Percentiles rank a stretch among this genome's conserved stretches.
These are phyloP conservation scores for Stenurella melanura DNA, from an alignment of 2,888 invertebrate species.

Conservation along the genomic window DNA sequence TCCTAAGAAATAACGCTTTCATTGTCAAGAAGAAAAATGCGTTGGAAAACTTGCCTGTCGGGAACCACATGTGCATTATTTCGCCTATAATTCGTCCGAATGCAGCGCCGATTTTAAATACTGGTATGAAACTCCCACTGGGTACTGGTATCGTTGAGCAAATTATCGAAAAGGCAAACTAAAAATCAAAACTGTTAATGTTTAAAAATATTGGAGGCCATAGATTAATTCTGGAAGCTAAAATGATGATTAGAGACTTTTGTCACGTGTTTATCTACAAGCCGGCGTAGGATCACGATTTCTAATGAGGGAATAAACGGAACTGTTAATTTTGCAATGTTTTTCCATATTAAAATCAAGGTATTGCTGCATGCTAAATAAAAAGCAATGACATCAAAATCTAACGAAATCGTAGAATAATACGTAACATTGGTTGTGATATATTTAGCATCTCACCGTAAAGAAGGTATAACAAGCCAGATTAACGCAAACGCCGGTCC, in stretches of 20 bases:
- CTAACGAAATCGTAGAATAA: too few species aligned
- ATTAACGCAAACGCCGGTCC: constrained; percentile 89
- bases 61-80: constrained; percentile 94
- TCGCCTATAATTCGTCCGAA: constrained; percentile 95
- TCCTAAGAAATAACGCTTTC: constrained; percentile 75
- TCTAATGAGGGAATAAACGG: too few species aligned
- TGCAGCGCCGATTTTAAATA: constrained; percentile 97
- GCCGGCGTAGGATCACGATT: neutral
- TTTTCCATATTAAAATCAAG: too few species aligned
- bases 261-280: neutral
- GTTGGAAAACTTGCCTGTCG: constrained; percentile 72
- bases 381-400: too few species aligned
- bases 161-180: constrained; percentile 92
- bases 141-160: constrained; percentile 98
- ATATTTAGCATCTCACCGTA: constrained; percentile 79
- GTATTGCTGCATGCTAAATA: too few species aligned
- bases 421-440: too few species aligned
- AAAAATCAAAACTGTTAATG: constrained; percentile 59
- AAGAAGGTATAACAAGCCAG: constrained; percentile 88
- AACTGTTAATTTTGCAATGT: too few species aligned
- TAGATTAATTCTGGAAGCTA: neutral
- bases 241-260: neutral
- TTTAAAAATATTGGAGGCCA: neutral
- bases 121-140: constrained; percentile 97
- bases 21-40: neutral